Evolutionary conservation across 2,888 invertebrate genomes (phyloP).

Genomic region (Copidosoma aretas): DNA sequence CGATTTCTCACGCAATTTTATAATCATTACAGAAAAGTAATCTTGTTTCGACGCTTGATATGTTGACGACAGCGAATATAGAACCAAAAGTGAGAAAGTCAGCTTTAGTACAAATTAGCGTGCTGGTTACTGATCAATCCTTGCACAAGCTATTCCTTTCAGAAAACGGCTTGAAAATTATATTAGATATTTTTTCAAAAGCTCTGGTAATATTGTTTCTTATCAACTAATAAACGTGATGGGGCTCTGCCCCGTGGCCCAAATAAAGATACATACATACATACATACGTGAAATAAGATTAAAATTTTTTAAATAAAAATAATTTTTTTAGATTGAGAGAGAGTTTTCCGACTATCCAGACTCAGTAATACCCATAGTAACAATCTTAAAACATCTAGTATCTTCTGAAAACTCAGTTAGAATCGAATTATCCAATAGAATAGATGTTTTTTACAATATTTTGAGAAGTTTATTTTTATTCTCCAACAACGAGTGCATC

Average conservation of each 20-base stretch:
- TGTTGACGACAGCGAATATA: constrained; percentile 59
- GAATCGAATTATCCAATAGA: constrained; percentile 67
- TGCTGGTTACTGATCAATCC: constrained; percentile 71
- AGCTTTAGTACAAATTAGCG: constrained; percentile 72
- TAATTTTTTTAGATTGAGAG: constrained; percentile 59
- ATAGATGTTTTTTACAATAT: constrained; percentile 62
- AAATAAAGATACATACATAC: no score
- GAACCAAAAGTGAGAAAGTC: constrained; percentile 74
- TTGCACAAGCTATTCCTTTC: constrained; percentile 70
- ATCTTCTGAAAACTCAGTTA: constrained; percentile 66
- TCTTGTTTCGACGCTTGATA: constrained; percentile 58
- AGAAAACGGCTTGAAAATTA: constrained; percentile 66
- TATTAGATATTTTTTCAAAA: constrained; percentile 63
- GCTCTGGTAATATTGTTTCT: constrained; percentile 55
- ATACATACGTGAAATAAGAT: no score
- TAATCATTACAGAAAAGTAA: constrained; percentile 61
- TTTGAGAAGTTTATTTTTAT: constrained; percentile 66
- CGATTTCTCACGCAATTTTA: background rate
- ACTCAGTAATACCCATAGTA: constrained; percentile 64
- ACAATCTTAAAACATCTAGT: constrained; percentile 64
- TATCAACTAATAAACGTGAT: background rate
- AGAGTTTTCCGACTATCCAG: constrained; percentile 64
- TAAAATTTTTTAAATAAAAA: constrained; percentile 4
- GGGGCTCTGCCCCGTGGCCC: background rate
- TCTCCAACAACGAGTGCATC: constrained; percentile 65